Percentiles rank a stretch among this genome's conserved stretches.
phyloP scores from a whole-genome alignment of 2,113 vertebrate species.

The Orycteropus afer region DNA sequence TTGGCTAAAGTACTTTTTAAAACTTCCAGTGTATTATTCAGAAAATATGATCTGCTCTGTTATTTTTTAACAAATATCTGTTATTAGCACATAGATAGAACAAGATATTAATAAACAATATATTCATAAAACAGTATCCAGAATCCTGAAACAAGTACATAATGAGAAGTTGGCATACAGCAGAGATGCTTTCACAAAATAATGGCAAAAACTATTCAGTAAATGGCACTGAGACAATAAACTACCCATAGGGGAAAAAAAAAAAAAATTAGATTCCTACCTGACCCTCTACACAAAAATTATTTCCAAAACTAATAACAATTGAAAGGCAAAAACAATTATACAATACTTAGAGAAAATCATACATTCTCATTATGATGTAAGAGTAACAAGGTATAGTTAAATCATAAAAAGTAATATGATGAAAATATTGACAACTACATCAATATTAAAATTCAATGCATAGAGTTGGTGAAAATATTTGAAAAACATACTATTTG shows the following conservation, averaged over 20 bases:
- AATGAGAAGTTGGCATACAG: neutral
- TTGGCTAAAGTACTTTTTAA: neutral
- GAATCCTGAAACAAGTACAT: neutral
- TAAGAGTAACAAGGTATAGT: neutral
- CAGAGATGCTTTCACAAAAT: neutral
- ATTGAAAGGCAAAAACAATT: neutral
- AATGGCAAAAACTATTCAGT: slow-evolving; percentile 10
- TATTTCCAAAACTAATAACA: neutral
- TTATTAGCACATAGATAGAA: neutral
- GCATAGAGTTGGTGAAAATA: neutral
- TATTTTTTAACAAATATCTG: too few species aligned
- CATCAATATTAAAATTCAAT: neutral
- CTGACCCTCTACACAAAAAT: neutral
- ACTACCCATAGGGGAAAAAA: neutral
- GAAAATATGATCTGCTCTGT: neutral
- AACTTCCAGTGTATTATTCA: neutral
- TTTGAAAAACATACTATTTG: neutral
- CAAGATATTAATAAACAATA: too few species aligned
- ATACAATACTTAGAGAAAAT: neutral
- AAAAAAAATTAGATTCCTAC: neutral
- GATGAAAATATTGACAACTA: neutral
- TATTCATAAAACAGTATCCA: neutral
- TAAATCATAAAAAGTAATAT: neutral
- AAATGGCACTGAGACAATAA: neutral
- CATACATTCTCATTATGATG: neutral